Conservation (phyloP, 2,797 vertebrate genomes). For the Labroides dimidiatus region DNA sequence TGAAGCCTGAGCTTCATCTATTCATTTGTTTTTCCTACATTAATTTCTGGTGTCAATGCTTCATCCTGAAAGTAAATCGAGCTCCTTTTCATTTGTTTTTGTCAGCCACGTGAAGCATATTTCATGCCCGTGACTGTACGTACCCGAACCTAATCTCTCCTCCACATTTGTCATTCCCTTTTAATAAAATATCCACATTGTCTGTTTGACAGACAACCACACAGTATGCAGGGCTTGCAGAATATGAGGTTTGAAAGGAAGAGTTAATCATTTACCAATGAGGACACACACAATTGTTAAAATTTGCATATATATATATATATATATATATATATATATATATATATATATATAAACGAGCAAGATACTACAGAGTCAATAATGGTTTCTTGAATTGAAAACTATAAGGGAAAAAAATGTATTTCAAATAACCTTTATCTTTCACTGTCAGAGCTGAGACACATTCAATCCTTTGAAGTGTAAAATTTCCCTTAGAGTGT, state of each 20-base stretch:
- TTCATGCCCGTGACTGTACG: constrained; percentile 25
- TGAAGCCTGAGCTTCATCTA: constrained; percentile 11
- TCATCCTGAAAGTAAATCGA: constrained; percentile 39
- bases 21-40: constrained; percentile 6
- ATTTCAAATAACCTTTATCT: constrained; percentile 82
- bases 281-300: constrained; percentile 53
- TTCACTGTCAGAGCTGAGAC: constrained; percentile 79
- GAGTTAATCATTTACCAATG: constrained; percentile 56
- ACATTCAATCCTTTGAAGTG: constrained; percentile 78
- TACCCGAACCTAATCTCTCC: constrained; percentile 41
- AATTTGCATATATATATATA: constrained; percentile 67
- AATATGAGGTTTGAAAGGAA: constrained; percentile 34
- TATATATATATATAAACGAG: constrained; percentile 26
- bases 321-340: too few species aligned
- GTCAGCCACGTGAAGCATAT: constrained; percentile 33
- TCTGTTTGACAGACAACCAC: constrained; percentile 32
- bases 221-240: background rate
- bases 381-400: constrained; percentile 53
- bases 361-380: constrained; percentile 44
- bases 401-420: constrained; percentile 45
- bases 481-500: constrained; percentile 79
- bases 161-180: constrained; percentile 45
- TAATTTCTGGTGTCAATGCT: constrained; percentile 22
- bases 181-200: constrained; percentile 44
- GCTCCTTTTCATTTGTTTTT: constrained; percentile 50